These are phyloP conservation scores for Hetaerina titia DNA, from an alignment of 2,888 invertebrate genomes.

Conservation along the genomic window DNA sequence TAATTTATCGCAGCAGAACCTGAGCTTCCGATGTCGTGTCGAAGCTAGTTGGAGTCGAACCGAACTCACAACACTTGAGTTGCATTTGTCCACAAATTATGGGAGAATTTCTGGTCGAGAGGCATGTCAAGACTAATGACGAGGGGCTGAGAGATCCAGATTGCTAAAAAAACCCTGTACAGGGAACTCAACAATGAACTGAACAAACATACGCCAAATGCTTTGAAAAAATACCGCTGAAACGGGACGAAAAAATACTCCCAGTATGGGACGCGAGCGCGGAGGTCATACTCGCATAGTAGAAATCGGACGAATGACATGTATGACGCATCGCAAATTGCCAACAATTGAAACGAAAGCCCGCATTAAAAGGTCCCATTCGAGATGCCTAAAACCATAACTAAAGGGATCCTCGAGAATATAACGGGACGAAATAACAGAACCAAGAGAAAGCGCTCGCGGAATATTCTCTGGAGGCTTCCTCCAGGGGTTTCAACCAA, in stretches of 20 bases:
- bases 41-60: too few species aligned
- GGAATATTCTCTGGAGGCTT: neutral
- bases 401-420: neutral
- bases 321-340: neutral
- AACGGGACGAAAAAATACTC: neutral
- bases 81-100: too few species aligned
- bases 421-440: neutral
- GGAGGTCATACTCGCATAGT: neutral
- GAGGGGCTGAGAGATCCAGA: too few species aligned
- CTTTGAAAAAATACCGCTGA: neutral
- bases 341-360: neutral
- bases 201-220: neutral
- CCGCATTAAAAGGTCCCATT: constrained; percentile 13
- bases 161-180: too few species aligned
- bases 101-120: too few species aligned
- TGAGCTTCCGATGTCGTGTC: too few species aligned
- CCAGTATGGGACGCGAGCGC: neutral
- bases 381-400: neutral
- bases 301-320: neutral
- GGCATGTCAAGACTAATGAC: too few species aligned
- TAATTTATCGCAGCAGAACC: too few species aligned
- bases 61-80: too few species aligned
- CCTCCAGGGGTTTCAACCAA: neutral
- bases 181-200: neutral
- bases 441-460: neutral